Conservation (phyloP, 2,113 vertebrate genomes). For the Mystacornis crossleyi region DNA sequence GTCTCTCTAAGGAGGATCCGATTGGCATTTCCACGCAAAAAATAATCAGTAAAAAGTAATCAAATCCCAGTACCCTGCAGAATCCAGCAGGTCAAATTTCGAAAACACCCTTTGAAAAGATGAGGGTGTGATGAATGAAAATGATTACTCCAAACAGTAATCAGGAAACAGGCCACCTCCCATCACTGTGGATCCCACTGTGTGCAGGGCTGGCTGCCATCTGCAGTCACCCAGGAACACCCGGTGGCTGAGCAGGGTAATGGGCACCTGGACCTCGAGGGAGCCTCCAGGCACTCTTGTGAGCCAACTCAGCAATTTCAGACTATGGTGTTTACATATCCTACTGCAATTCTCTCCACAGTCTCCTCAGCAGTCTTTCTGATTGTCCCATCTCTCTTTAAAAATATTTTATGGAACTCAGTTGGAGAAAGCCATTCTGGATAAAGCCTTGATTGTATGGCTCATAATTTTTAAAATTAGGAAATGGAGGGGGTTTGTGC, state of each 20-base stretch:
- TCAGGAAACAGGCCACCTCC: not conserved
- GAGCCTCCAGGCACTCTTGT: not conserved
- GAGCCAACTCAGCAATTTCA: not conserved
- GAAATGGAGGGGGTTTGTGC: not conserved
- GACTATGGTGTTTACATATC: not conserved
- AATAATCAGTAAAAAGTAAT: not conserved
- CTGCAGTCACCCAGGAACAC: not conserved
- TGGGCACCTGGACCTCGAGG: fast-evolving
- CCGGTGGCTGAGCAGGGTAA: not conserved
- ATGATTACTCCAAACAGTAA: not conserved
- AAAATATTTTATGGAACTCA: not conserved
- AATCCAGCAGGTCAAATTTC: not conserved
- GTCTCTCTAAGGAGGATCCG: not conserved
- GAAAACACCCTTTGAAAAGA: not conserved
- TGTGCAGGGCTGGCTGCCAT: not conserved
- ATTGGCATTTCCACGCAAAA: not conserved
- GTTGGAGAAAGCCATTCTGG: not conserved
- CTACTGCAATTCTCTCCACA: not conserved
- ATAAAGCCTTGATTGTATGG: not conserved
- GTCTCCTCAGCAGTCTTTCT: not conserved
- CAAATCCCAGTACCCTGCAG: not conserved
- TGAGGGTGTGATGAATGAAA: no score
- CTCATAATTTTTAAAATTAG: not conserved
- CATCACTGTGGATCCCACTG: not conserved
- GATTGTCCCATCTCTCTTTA: not conserved